Base-by-base conservation (phyloP, 2,888 invertebrate species). In the Mesorhabditis belari region DNA sequence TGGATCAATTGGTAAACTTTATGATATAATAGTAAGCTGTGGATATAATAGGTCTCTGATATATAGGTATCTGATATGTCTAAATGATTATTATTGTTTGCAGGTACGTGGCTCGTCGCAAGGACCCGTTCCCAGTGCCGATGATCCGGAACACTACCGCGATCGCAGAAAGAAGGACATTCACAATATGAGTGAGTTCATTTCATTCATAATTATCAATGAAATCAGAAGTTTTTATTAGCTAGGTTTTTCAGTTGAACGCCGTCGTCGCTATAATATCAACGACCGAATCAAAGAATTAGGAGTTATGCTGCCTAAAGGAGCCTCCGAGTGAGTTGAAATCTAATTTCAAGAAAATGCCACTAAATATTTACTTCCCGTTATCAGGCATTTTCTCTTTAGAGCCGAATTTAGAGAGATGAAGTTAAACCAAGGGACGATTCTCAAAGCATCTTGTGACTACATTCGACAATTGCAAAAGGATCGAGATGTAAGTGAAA, bases 261-360 rank as follows among this genome's bases (percentile, higher is more conserved):
- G 80, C 25, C 73, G 81, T 25, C 87, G 95, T 71, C 87, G 96
- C 54, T 96, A 94, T 83, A 95, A 96, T 84, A 96, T 96, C 80
- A 96, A 96, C 84, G 95, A 96, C 83, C 87, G 94, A 77, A 96
- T 96, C 81, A 95, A 95, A 83, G 95, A 96, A 82, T 85, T 96
- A 64, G 94, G 94, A 49, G 90, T 91, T 1, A 85, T 96, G 53
- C 85, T 96, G 58, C 95, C 96, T 12, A 92, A 91, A 83, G 89
- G 67, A 50, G 71, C 88, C 65, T 90, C 64, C 70, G 80, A 80
- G 79, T 78, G 50, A 60, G 70, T 61, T 3, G n/a, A n/a, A n/a
- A n/a, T n/a, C 44, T 29, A 23, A 21, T n/a, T 35, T n/a, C 44
- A 35, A 35, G 44, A 9, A 35, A 9, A 9, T 17, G 3, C 28